Evolutionary conservation across 2,888 invertebrate species (phyloP), one percentile per base, ranked within the genome.

Genomic region (Heterodera filipjevi): DNA sequence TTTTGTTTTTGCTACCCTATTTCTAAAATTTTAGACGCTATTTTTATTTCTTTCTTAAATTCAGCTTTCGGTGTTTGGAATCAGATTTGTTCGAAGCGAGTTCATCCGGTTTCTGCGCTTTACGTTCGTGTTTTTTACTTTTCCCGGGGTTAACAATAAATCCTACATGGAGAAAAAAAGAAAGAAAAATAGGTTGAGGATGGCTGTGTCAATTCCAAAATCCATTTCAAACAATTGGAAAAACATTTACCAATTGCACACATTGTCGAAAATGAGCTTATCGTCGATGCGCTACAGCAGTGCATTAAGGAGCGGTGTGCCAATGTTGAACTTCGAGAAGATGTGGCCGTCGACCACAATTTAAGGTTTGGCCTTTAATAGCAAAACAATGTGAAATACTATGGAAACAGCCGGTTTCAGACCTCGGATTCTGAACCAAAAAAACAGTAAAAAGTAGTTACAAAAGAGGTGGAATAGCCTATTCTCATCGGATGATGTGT

Each of bases 221-320:
- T 97, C 82, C 93, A 93, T 80, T 96, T 97, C 89, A 93, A 93
- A 85, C 92, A 94, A 80, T 93, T 93, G 22, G 92, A 93, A 81
- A 90, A 93, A 85, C 91, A 92, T 33, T 92, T 83, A 93, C 93
- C 94, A 89, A 92, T 98, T 1, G 95, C 96, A 0, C 95, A 94
- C 89, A 94, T 98, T 84, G 94, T 96, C 22, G 98, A 98, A 91
- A 98, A 97, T 91, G 94, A 96, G 91, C 92, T 96, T 8, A 92
- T 97, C 71, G 90, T 95, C 3, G 92, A 93, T 86, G 93, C 94
- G 0, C 92, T 95, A 16, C 93, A 92, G 85, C 92, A 91, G 30
- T 81, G 84, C 64, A 77, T 84, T 33, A 33, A 82, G 12, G 35
- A 77, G 6, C 72, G 79, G 22, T 83, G 84, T 59, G 76, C 82